Evolutionary conservation across 2,797 vertebrate species (phyloP).

Genomic region (Taeniopygia guttata): DNA sequence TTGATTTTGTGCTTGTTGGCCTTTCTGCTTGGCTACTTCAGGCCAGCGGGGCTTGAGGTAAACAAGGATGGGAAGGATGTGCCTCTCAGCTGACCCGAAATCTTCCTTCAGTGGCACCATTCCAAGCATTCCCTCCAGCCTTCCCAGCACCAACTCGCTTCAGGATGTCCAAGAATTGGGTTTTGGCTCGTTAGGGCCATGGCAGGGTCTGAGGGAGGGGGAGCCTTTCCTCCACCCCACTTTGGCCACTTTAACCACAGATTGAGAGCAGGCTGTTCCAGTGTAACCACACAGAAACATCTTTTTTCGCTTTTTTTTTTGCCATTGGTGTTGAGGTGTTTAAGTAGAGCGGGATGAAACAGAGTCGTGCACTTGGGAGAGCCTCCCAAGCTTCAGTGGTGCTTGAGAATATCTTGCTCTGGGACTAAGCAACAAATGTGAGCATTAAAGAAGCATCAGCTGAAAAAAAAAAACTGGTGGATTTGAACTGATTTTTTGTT

Average conservation of each 20-base stretch:
- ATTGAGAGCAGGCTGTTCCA: not conserved
- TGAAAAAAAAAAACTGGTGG: not conserved
- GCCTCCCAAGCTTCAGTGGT: not conserved
- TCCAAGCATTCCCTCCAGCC: not conserved
- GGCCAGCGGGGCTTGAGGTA: not conserved
- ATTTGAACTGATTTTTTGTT: not conserved
- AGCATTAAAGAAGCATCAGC: not conserved
- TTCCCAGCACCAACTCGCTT: not conserved
- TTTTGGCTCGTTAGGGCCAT: not conserved
- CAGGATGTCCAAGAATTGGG: too few species aligned
- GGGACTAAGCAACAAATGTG: not conserved
- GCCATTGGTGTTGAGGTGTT: accelerated
- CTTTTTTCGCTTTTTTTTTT: not conserved
- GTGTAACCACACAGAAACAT: not conserved
- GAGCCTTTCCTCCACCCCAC: not conserved
- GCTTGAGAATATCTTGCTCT: not conserved
- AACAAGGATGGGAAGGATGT: not conserved
- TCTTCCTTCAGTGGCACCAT: accelerated
- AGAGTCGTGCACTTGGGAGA: not conserved
- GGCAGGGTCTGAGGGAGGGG: not conserved
- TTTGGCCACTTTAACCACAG: not conserved
- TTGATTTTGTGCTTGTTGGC: not conserved
- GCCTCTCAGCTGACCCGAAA: accelerated
- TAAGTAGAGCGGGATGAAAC: not conserved
- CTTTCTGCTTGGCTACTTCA: not conserved